Evolutionary conservation across 2,113 vertebrate genomes (phyloP).

Genomic region (Osmerus eperlanus): DNA sequence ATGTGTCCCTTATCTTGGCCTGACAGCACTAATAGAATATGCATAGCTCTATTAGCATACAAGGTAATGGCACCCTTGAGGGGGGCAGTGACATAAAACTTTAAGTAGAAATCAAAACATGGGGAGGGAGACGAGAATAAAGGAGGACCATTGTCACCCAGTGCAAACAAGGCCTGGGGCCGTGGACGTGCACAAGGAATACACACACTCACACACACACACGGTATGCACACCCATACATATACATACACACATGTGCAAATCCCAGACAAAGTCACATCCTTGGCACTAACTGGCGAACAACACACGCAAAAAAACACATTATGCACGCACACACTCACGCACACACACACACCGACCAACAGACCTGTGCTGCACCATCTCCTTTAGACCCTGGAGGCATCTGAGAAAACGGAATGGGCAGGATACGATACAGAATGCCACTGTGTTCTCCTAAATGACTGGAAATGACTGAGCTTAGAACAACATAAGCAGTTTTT

Average conservation of each 20-base stretch:
- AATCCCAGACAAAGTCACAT: neutral
- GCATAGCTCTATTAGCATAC: constrained; percentile 91
- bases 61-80: constrained; percentile 91
- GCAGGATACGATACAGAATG: constrained; percentile 68
- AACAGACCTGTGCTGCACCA: constrained; percentile 15
- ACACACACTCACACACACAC: constrained; percentile 23
- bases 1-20: constrained; percentile 82
- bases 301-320: constrained; percentile 22
- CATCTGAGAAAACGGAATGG: constrained; percentile 71
- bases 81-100: constrained; percentile 87
- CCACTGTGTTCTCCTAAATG: constrained; percentile 69
- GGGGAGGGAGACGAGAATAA: constrained; percentile 78
- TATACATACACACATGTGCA: constrained; percentile 1
- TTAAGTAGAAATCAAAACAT: constrained; percentile 97
- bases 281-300: neutral
- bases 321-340: constrained; percentile 28
- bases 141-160: constrained; percentile 83
- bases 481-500: constrained; percentile 52
- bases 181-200: constrained; percentile 68
- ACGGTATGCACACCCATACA: neutral
- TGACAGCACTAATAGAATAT: constrained; percentile 91
- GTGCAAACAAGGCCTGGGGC: constrained; percentile 77
- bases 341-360: constrained; percentile 1
- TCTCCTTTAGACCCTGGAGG: constrained; percentile 32
- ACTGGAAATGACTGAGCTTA: constrained; percentile 70